A percentile compares a stretch with the other conserved stretches of the same genome.
These are phyloP conservation scores for Drosophila mojavensis DNA, from an alignment of 1,140 invertebrate genomes.

Conservation along the genomic window DNA sequence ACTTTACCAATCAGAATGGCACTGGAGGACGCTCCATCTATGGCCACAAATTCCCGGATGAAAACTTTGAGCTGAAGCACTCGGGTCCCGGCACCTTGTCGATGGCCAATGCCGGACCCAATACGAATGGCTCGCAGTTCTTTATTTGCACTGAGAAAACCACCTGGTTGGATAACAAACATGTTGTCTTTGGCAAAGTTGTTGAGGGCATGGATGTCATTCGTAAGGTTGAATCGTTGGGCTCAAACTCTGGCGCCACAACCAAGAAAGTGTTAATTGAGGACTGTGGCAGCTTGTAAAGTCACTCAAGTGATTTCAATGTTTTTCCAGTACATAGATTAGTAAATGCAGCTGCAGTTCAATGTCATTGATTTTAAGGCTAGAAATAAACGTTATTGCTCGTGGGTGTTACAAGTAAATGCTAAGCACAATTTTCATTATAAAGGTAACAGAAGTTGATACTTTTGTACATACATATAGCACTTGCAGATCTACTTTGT, in stretches of 20 bases:
- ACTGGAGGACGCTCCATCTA: slow-evolving; percentile 98
- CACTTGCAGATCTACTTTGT: too few species aligned
- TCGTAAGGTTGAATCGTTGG: slow-evolving; percentile 92
- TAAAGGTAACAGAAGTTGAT: too few species aligned
- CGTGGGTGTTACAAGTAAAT: neutral
- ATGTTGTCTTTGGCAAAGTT: slow-evolving; percentile 98
- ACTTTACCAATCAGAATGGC: slow-evolving; percentile 97
- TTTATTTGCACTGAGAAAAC: slow-evolving; percentile 97
- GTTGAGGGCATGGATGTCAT: slow-evolving; percentile 98
- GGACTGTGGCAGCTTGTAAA: slow-evolving; percentile 91
- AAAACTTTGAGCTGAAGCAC: slow-evolving; percentile 97
- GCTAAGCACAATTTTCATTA: neutral
- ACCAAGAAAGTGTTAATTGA: slow-evolving; percentile 91
- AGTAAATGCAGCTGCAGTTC: neutral
- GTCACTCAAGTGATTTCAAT: too few species aligned
- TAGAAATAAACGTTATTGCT: neutral
- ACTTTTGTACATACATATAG: too few species aligned
- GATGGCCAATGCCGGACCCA: slow-evolving; percentile 98
- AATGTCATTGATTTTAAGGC: neutral
- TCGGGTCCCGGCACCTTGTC: slow-evolving; percentile 94
- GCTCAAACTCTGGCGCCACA: slow-evolving; percentile 93
- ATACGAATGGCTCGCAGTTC: slow-evolving; percentile 98
- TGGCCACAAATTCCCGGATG: slow-evolving; percentile 96
- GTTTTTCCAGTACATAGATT: neutral
- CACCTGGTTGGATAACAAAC: slow-evolving; percentile 95